Percentiles rank a stretch among this genome's conserved stretches.
Evolutionary conservation across 2,888 invertebrate species (phyloP).

Genomic region (Proisotoma minuta): DNA sequence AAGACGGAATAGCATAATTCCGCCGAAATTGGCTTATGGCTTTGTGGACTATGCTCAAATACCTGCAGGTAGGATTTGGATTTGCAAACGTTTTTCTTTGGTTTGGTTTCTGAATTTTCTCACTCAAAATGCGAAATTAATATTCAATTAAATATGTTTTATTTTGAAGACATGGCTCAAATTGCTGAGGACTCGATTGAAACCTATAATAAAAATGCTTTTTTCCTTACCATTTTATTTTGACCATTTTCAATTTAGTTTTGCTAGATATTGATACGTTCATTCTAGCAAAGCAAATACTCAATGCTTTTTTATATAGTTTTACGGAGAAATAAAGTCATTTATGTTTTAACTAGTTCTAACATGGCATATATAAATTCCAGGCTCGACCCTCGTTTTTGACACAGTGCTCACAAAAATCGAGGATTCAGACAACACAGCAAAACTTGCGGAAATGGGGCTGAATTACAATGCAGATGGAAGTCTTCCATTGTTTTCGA

Average conservation of each 20-base stretch:
- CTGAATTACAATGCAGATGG: not conserved
- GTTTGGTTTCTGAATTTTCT: no score
- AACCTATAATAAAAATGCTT: no score
- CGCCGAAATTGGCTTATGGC: not conserved
- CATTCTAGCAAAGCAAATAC: no score
- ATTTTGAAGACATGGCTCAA: not conserved
- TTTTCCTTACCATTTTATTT: no score
- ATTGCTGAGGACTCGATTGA: no score
- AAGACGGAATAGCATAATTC: not conserved
- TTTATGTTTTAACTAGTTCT: not conserved
- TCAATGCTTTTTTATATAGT: no score
- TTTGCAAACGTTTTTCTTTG: no score
- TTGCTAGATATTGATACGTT: no score
- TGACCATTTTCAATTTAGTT: no score
- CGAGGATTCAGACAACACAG: not conserved
- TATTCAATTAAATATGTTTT: not conserved
- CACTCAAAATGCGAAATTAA: no score
- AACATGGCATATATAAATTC: not conserved
- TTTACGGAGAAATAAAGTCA: no score
- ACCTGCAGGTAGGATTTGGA: not conserved
- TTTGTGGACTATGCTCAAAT: not conserved
- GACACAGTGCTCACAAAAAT: not conserved
- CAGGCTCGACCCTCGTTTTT: not conserved
- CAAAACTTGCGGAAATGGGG: not conserved
- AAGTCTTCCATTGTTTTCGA: not conserved